Conservation (phyloP, 2,888 invertebrate species). For the Dromius quadrimaculatus region DNA sequence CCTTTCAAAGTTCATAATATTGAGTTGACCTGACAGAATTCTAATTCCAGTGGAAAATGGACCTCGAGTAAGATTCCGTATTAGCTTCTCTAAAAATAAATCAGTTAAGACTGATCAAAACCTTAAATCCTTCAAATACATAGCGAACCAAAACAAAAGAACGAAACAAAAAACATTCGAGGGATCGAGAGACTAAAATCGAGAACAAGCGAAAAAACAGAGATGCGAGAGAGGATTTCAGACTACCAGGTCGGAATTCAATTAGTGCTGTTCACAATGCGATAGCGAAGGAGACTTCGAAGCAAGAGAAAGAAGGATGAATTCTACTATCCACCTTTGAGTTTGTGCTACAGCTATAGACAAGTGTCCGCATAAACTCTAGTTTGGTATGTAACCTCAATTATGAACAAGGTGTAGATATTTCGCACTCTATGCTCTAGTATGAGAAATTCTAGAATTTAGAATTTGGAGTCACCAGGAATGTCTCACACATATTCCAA, state of each 20-base stretch:
- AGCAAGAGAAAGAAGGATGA: not conserved
- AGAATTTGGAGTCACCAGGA: not conserved
- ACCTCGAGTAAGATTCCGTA: not conserved
- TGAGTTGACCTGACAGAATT: too few relatives aligned
- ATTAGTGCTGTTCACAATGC: slow-evolving; percentile 60
- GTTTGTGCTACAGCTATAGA: not conserved
- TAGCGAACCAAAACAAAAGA: slow-evolving; percentile 13
- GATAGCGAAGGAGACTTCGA: slow-evolving; percentile 17
- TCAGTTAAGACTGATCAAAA: slow-evolving; percentile 37
- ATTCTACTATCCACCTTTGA: slow-evolving; percentile 11
- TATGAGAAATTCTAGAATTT: too few relatives aligned
- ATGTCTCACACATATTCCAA: too few relatives aligned
- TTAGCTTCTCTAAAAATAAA: slow-evolving; percentile 7
- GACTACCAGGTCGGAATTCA: slow-evolving; percentile 61
- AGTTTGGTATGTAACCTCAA: slow-evolving; percentile 17
- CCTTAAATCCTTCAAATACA: slow-evolving; percentile 30
- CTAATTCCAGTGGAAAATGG: too few relatives aligned
- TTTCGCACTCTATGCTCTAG: too few relatives aligned
- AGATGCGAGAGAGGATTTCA: slow-evolving; percentile 1
- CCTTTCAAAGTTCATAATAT: too few relatives aligned
- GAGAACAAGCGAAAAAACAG: slow-evolving; percentile 19
- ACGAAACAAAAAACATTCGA: slow-evolving; percentile 21
- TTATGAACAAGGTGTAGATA: not conserved
- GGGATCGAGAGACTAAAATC: not conserved
- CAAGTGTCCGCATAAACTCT: slow-evolving; percentile 7